phyloP scores from a whole-genome alignment of 53 echinoderm and acorn worm species.

The Hippasteria phrygiana region DNA sequence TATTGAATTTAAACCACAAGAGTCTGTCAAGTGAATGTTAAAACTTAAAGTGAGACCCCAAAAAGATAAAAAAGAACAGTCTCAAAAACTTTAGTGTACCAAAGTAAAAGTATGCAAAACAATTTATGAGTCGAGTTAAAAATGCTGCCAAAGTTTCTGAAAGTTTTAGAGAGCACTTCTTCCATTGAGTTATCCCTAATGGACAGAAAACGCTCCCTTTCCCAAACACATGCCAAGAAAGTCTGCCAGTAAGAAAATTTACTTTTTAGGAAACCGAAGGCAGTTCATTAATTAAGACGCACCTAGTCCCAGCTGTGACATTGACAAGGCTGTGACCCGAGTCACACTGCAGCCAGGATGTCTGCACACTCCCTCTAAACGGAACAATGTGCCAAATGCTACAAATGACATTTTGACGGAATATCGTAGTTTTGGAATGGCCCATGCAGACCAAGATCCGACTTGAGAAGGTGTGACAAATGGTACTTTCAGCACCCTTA shows the following conservation, averaged over 20 bases:
- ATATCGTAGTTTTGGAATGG: background rate
- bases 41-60: too few relatives aligned
- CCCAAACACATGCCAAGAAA: background rate
- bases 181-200: too few relatives aligned
- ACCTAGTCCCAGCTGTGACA: too few relatives aligned
- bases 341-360: slow-evolving; percentile 1
- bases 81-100: too few relatives aligned
- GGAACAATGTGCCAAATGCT: slow-evolving; percentile 22
- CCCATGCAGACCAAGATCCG: too few relatives aligned
- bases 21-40: too few relatives aligned
- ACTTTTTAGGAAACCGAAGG: background rate
- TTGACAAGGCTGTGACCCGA: background rate
- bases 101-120: too few relatives aligned
- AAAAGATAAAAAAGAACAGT: too few relatives aligned
- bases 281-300: background rate
- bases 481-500: background rate
- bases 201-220: background rate
- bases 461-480: too few relatives aligned
- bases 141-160: background rate
- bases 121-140: background rate
- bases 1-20: too few relatives aligned
- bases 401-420: background rate
- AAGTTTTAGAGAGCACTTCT: background rate
- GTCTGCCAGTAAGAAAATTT: background rate
- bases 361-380: slow-evolving; percentile 14